Evolutionary conservation across 2,888 invertebrate species (phyloP), one percentile per base, ranked within the genome.

Genomic region (Cephus spinipes): DNA sequence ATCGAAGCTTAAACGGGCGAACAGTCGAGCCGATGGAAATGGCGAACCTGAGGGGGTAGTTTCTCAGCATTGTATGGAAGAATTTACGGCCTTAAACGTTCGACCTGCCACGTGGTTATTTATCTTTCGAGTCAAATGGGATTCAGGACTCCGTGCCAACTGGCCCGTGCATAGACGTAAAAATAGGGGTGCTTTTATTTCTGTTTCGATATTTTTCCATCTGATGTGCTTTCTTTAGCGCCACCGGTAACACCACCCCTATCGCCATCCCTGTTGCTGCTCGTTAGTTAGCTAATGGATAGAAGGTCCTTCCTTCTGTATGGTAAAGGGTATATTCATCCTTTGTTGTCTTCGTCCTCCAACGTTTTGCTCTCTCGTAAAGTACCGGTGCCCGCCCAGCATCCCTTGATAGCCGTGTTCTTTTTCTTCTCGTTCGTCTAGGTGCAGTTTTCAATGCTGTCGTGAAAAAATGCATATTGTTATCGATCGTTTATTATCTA

Each of bases 121-220:
- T 71, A 71, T 71, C 71, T 71, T 71, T 30, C 31, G 3, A 71
- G 71, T 71, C 71, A 71, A 71, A 71, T n/a, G 33, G 30, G 71
- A 30, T 71, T 71, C 71, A 1, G 71, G 71, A 71, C 30, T 71
- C 71, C 15, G 30, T 30, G 71, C 71, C 71, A 71, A 33, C 71
- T 31, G 33, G 30, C 30, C 11, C 9, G 71, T 30, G 71, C 71
- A 3, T 33, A 4, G 31, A 33, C 15, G 4, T 23, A 11, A 4
- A 23, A 33, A 33, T 33, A 71, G 30, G 71, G 71, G 12, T 31
- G 31, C 11, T 23, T 33, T 33, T 71, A 71, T 71, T 71, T 71
- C 3, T 30, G 2, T 71, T 71, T 71, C 30, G 31, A 33, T 71
- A 71, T 71, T 71, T 71, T 30, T 23, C 30, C 23, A 12, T 71